Conservation (phyloP, 2,113 vertebrate species). For the Melanotaenia duboulayi region DNA sequence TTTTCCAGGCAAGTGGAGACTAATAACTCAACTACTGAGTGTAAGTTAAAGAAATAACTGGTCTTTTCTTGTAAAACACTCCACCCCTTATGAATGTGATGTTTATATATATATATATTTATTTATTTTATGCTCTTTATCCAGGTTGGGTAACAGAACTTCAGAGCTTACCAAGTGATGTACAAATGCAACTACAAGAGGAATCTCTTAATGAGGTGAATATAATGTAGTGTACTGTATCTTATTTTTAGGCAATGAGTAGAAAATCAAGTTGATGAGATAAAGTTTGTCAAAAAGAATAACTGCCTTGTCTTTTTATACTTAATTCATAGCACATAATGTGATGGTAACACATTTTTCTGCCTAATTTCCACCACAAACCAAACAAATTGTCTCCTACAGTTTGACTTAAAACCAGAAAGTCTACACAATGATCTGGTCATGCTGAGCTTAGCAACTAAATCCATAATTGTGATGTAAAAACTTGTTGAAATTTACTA, state of each 20-base stretch:
- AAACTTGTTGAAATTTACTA: too few relatives aligned
- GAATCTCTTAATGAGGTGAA: constrained; percentile 57
- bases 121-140: not conserved
- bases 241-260: too few relatives aligned
- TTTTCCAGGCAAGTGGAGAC: constrained; percentile 10
- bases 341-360: not conserved
- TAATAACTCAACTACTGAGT: not conserved
- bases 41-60: constrained; percentile 27
- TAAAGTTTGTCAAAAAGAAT: not conserved
- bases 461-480: too few relatives aligned
- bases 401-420: too few relatives aligned
- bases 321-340: not conserved
- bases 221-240: too few relatives aligned
- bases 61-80: too few relatives aligned
- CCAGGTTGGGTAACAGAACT: constrained; percentile 70
- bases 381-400: too few relatives aligned
- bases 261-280: too few relatives aligned
- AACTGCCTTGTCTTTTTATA: not conserved
- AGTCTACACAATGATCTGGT: too few relatives aligned
- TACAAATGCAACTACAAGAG: constrained; percentile 60
- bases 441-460: too few relatives aligned
- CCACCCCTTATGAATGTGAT: not conserved
- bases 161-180: constrained; percentile 44
- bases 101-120: not conserved
- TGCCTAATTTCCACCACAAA: not conserved